Conservation (phyloP, 2,888 invertebrate species). For the Agrenia bidenticulata region DNA sequence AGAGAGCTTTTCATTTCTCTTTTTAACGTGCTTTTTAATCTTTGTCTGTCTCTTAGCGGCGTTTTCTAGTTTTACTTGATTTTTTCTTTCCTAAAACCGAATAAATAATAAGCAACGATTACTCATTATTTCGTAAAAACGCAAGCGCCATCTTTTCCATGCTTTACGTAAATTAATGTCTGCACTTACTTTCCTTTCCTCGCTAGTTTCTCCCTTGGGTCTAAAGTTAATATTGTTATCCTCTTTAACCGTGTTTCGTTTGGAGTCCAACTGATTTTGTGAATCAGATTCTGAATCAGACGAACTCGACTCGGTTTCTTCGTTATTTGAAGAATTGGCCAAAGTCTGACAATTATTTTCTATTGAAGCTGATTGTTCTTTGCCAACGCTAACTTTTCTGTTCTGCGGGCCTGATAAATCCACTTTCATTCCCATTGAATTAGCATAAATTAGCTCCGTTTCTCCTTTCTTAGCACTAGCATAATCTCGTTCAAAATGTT, state of each 20-base stretch:
- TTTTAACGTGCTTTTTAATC: constrained; percentile 91
- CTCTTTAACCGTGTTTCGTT: constrained; percentile 44
- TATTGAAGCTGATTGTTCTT: background rate
- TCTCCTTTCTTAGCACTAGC: constrained; percentile 73
- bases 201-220: constrained; percentile 59
- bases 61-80: constrained; percentile 81
- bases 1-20: constrained; percentile 72
- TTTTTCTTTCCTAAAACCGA: constrained; percentile 69
- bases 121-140: background rate
- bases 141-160: constrained; percentile 6
- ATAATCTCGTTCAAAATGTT: constrained; percentile 83
- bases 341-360: too few species aligned
- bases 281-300: constrained; percentile 27
- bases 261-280: too few species aligned
- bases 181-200: constrained; percentile 57
- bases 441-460: constrained; percentile 78
- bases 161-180: constrained; percentile 15
- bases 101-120: background rate
- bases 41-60: constrained; percentile 86
- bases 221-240: constrained; percentile 48
- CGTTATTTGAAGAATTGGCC: too few species aligned
- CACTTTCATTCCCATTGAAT: constrained; percentile 78
- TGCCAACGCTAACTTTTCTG: too few species aligned
- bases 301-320: background rate
- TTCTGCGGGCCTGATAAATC: constrained; percentile 70